Evolutionary conservation across 2,113 vertebrate species (phyloP).

Genomic region (Bos javanicus): DNA sequence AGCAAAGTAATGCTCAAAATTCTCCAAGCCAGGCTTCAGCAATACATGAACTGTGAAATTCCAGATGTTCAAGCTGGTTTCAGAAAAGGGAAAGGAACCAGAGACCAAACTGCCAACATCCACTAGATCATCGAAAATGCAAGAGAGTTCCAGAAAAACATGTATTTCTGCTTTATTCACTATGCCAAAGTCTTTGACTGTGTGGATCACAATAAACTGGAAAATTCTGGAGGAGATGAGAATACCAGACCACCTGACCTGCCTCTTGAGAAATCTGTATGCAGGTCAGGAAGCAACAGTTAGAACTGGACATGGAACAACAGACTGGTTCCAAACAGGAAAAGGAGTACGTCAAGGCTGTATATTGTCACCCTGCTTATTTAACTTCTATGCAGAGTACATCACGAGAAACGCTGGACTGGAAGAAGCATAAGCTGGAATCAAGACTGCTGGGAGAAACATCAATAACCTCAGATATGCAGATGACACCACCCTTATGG

Average conservation of each 20-base stretch:
- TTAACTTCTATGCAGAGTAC: not conserved
- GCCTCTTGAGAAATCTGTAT: not conserved
- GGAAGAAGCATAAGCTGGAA: not conserved
- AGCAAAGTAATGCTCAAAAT: not conserved
- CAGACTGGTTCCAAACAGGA: not conserved
- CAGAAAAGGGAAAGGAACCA: not conserved
- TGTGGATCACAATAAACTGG: not conserved
- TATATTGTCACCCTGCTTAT: not conserved
- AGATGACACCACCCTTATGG: not conserved
- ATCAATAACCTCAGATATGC: not conserved
- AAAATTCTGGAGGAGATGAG: too few relatives aligned
- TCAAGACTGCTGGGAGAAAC: not conserved
- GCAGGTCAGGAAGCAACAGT: not conserved
- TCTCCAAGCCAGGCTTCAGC: not conserved
- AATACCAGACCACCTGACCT: not conserved
- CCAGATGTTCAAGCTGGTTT: not conserved
- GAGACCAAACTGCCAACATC: not conserved
- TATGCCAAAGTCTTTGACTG: not conserved
- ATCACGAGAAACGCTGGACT: not conserved
- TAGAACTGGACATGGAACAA: not conserved
- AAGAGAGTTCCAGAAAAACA: not conserved
- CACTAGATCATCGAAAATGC: not conserved
- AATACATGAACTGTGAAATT: rapidly evolving
- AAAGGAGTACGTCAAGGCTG: not conserved
- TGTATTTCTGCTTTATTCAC: not conserved